These are phyloP conservation scores for Mormyrops boulengeri DNA, from an alignment of 2,797 vertebrate species.

Conservation along the genomic window DNA sequence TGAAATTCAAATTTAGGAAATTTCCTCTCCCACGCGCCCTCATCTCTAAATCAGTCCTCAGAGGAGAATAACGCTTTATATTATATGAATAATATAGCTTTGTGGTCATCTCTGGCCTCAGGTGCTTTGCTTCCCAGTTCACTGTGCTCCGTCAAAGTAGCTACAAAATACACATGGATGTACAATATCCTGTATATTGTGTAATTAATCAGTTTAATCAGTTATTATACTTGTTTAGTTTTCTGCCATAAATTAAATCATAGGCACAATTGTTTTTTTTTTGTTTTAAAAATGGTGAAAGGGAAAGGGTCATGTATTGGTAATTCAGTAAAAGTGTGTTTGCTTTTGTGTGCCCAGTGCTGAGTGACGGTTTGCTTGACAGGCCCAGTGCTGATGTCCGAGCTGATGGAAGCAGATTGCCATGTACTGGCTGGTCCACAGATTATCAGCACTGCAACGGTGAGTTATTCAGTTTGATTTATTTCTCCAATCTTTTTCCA, in stretches of 20 bases:
- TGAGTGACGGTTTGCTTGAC: background rate
- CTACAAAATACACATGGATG: background rate
- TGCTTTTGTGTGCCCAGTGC: background rate
- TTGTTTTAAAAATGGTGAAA: background rate
- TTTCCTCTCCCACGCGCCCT: conserved; percentile 26
- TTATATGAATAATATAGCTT: background rate
- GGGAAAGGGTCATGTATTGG: background rate
- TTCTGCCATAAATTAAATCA: background rate
- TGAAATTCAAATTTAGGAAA: conserved; percentile 15
- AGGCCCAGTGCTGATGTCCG: background rate
- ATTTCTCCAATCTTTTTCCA: background rate
- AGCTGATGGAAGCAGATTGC: background rate
- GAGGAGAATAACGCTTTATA: background rate
- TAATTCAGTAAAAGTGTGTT: background rate
- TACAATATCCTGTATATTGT: background rate
- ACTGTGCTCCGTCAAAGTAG: background rate
- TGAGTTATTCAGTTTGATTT: background rate
- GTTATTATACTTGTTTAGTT: background rate
- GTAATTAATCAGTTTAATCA: background rate
- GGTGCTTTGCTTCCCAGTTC: background rate
- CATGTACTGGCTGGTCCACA: background rate
- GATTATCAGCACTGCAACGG: background rate
- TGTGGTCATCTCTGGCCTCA: background rate
- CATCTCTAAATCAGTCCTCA: background rate
- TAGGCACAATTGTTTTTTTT: background rate